phyloP scores from a whole-genome alignment of 2,113 vertebrate species.

The Xyliphius kryptos region DNA sequence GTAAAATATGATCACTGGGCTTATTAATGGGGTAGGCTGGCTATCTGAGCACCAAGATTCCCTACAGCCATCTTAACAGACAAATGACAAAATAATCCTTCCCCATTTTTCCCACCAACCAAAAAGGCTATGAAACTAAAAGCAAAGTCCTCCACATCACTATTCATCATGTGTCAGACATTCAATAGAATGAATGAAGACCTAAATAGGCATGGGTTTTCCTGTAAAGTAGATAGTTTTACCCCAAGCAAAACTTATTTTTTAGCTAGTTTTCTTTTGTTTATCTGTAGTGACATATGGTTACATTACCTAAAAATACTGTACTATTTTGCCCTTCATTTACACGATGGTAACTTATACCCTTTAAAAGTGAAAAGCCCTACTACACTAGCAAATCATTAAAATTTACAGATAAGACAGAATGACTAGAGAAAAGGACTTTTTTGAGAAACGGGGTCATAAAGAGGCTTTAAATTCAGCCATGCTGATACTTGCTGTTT shows the following conservation, averaged over 20 bases:
- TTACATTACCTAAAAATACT: slow-evolving; percentile 30
- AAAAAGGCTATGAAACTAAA: slow-evolving; percentile 41
- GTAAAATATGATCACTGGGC: slow-evolving; percentile 32
- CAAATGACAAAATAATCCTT: slow-evolving; percentile 18
- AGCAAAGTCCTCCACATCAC: slow-evolving; percentile 39
- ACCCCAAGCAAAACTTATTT: slow-evolving; percentile 14
- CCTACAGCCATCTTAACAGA: slow-evolving; percentile 51
- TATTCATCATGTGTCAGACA: slow-evolving; percentile 49
- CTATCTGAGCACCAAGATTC: slow-evolving; percentile 40
- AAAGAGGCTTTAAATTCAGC: slow-evolving; percentile 33
- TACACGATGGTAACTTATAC: slow-evolving; percentile 41
- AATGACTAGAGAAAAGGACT: slow-evolving; percentile 31
- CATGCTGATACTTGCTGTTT: slow-evolving; percentile 30
- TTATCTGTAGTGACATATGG: slow-evolving; percentile 31
- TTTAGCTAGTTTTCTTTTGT: slow-evolving; percentile 32
- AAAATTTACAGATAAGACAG: slow-evolving; percentile 43
- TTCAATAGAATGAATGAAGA: slow-evolving; percentile 42
- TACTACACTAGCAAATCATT: slow-evolving; percentile 37
- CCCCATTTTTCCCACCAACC: slow-evolving; percentile 19
- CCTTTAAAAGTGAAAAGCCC: slow-evolving; percentile 41
- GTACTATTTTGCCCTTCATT: slow-evolving; percentile 36
- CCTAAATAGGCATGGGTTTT: slow-evolving; percentile 38
- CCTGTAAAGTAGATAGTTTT: slow-evolving; percentile 41
- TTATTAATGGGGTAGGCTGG: slow-evolving; percentile 40
- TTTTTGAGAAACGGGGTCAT: slow-evolving; percentile 28